Evolutionary conservation across 2,888 invertebrate genomes (phyloP).

Genomic region (Noctua comes): DNA sequence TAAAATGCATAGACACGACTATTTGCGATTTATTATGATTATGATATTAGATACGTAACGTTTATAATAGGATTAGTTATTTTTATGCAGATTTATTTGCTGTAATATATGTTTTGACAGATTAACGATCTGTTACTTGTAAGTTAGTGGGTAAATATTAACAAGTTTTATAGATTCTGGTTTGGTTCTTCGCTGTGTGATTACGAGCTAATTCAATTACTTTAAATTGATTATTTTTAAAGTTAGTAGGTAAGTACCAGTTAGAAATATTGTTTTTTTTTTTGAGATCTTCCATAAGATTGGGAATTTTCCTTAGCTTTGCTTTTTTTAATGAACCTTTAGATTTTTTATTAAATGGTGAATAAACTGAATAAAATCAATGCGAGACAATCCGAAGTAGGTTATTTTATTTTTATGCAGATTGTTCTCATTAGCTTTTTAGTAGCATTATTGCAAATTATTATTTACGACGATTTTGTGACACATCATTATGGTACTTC

Average conservation of each 20-base stretch:
- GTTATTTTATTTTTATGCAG: not conserved
- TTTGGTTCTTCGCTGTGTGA: not conserved
- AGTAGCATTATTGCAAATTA: not conserved
- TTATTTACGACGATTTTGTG: conserved; percentile 2
- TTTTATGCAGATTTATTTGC: conserved; percentile 28
- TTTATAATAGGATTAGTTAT: conserved; percentile 44
- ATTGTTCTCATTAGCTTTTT: not conserved
- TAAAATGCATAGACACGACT: conserved; percentile 48
- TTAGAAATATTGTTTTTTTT: not conserved
- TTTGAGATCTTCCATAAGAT: not conserved
- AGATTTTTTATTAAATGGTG: not conserved
- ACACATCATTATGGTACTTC: not conserved
- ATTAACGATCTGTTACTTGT: conserved; percentile 25
- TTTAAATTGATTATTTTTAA: not conserved
- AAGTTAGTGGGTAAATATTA: not conserved
- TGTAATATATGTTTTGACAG: conserved; percentile 36
- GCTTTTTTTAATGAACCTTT: not conserved
- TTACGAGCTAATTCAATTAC: not conserved
- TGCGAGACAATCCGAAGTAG: not conserved
- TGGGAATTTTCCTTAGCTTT: too few relatives aligned
- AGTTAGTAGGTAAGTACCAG: not conserved
- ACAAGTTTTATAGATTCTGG: not conserved
- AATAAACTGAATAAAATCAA: not conserved
- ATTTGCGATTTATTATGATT: conserved; percentile 50
- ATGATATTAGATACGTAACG: conserved; percentile 20